Percentiles rank a stretch among this genome's conserved stretches.
phyloP scores from a whole-genome alignment of 2,888 invertebrate species.

The Philaethria dido region DNA sequence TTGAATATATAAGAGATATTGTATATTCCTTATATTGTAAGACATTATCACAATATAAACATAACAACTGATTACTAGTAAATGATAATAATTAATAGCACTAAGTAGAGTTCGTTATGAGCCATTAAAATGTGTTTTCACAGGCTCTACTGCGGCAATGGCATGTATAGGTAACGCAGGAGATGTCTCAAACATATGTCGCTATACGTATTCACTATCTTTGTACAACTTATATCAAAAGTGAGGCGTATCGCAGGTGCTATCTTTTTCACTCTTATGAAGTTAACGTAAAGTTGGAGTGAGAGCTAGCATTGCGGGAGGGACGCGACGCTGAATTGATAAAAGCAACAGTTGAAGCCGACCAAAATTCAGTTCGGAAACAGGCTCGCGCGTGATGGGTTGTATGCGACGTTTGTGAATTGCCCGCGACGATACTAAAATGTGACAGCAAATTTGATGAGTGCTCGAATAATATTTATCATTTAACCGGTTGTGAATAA shows the following conservation, averaged over 20 bases:
- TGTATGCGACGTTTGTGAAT: constrained; percentile 55
- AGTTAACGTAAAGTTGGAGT: constrained; percentile 55
- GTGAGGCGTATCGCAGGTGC: constrained; percentile 55
- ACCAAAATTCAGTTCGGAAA: constrained; percentile 77
- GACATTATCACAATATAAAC: constrained; percentile 7
- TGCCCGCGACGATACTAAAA: constrained; percentile 69
- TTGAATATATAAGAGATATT: not conserved
- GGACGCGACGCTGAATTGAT: constrained; percentile 74
- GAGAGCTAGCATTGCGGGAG: constrained; percentile 65
- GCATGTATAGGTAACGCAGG: constrained; percentile 31
- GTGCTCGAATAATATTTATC: constrained; percentile 62
- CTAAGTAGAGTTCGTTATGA: constrained; percentile 36
- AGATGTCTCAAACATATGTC: constrained; percentile 40
- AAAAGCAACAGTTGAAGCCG: constrained; percentile 79
- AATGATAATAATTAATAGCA: constrained; percentile 31
- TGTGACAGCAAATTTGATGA: constrained; percentile 73
- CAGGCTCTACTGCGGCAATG: constrained; percentile 43
- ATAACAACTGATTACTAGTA: constrained; percentile 1
- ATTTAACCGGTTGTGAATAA: constrained; percentile 56
- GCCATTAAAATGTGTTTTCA: constrained; percentile 42
- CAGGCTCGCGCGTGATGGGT: constrained; percentile 61
- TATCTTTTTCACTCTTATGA: constrained; percentile 61
- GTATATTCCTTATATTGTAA: not conserved
- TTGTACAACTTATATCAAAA: constrained; percentile 48
- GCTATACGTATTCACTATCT: constrained; percentile 38